These are phyloP conservation scores for Pocota personata DNA, from an alignment of 2,888 invertebrate species.

Conservation along the genomic window DNA sequence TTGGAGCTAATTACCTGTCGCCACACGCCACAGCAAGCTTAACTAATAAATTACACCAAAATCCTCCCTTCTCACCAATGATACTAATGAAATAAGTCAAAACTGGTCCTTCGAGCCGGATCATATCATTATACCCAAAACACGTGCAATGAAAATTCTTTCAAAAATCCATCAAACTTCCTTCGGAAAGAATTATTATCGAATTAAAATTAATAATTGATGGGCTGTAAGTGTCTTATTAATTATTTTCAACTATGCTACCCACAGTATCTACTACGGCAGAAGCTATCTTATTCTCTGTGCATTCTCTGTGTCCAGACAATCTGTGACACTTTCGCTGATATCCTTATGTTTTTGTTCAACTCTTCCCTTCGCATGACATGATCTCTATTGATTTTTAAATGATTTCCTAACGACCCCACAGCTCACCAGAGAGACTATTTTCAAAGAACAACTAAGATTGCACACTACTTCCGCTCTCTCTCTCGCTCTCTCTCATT, in stretches of 20 bases:
- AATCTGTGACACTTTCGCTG: slow-evolving; percentile 22
- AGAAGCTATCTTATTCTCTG: neutral
- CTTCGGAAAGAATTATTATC: slow-evolving; percentile 9
- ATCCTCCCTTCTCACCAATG: too few relatives aligned
- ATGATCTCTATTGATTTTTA: slow-evolving; percentile 43
- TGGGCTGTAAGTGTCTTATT: slow-evolving; percentile 22
- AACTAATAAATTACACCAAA: too few relatives aligned
- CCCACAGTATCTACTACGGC: neutral
- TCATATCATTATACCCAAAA: neutral
- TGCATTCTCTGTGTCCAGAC: neutral
- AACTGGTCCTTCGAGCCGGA: neutral
- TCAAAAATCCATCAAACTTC: neutral
- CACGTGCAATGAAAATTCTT: neutral
- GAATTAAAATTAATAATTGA: slow-evolving; percentile 42
- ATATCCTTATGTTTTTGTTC: slow-evolving; percentile 2
- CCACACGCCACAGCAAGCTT: too few relatives aligned
- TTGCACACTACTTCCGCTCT: slow-evolving; percentile 24
- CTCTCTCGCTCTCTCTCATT: too few relatives aligned
- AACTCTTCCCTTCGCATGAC: neutral
- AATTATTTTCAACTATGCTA: slow-evolving; percentile 21
- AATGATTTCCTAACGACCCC: slow-evolving; percentile 41
- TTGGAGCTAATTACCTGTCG: too few relatives aligned
- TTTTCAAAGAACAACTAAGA: slow-evolving; percentile 21
- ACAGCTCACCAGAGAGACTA: neutral
- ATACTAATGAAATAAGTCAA: too few relatives aligned